Base-by-base conservation (phyloP, 1,140 invertebrate species). In the Drosophila obscura region DNA sequence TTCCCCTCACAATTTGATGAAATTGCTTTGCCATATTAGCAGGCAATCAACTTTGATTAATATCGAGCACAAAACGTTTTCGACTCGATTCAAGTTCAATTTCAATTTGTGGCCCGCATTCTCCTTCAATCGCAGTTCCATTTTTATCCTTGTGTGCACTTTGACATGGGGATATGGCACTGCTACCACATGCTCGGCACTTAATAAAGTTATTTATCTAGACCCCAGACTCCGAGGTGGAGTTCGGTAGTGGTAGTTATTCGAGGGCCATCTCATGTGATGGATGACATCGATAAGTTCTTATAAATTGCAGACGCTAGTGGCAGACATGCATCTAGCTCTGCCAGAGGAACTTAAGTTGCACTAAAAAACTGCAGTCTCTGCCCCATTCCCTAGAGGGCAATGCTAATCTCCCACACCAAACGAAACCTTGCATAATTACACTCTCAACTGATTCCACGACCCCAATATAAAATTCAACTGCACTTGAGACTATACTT, bases 211-310 rank as follows among this genome's bases (percentile, higher is more conserved):
- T 84, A 73, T 71, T 59, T 49, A 73, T 77, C 53, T 66, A 72
- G 72, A 49, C 19, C 35, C 35, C 51, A 52, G 67, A 57, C 45
- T 41, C 16, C 53, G 56, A 53, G 69, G 64, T 55, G 53, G 59
- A 72, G 67, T 52, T 45, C n/a, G 4, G 22, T 24, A 4, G 22
- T 39, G 48, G 19, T 19, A 13, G 8, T 13, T 19, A 13, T 5
- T 31, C 16, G n/a, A 58, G 26, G 39, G 2, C 39, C 9, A 28
- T 11, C 43, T 39, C 44, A 59, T 67, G 31, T 90, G 89, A 91
- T 91, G 89, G 89, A 91, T 91, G 89, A 76, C 71, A 83, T 90
- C 83, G 89, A 91, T 91, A 82, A 82, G 75, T 91, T 90, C 61
- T 82, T 82, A 78, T 78, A 90, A 82, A 88, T 75, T 79, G 78